Base-by-base conservation (phyloP, 2,797 vertebrate species). In the Melanotaenia pygmaea region DNA sequence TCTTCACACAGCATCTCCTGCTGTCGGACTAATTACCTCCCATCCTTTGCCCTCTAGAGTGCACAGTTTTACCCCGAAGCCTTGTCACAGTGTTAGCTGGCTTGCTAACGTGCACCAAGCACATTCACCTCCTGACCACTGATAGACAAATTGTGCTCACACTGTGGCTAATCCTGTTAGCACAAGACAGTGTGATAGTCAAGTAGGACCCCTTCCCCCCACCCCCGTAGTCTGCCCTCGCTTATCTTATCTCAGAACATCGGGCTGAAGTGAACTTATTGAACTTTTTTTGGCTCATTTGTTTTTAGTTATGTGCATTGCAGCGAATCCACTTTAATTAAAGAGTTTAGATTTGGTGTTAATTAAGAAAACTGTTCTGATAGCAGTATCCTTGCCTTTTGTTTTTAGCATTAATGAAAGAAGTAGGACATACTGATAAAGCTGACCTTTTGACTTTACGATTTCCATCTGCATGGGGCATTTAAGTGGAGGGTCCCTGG, bases 101-200 rank as follows among this genome's bases (percentile, higher is more conserved):
- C 75, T 73, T 11, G 16, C 13, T 74, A 64, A 73, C 65, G 77
- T 60, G 75, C 73, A 64, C 63, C 45, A 53, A 70, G 72, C 82
- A 69, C 10, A 32, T 60, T 76, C 10, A 43, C 64, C 63, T 86
- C 56, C 59, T 76, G 80, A 76, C 79, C 76, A 74, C 71, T 69
- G 73, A 64, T 64, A 64, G 79, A 74, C 76, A 69, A 70, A 60
- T 61, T 80, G 68, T 62, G 30, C 76, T 80, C 77, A 81, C 84
- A 83, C 81, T 40, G 56, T 74, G 77, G 87, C 74, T 82, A 87
- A 87, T 88, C 82, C 70, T 77, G 74, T 90, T 89, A 86, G 67
- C 43, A 11, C 37, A 40, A 34, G 70, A 79, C 64, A 65, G 45
- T 59, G 64, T 61, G 79, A 78, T 84, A 82, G 76, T 70, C 67